Evolutionary conservation across 1,140 invertebrate species (phyloP).

Genomic region (Drosophila tsacasi): DNA sequence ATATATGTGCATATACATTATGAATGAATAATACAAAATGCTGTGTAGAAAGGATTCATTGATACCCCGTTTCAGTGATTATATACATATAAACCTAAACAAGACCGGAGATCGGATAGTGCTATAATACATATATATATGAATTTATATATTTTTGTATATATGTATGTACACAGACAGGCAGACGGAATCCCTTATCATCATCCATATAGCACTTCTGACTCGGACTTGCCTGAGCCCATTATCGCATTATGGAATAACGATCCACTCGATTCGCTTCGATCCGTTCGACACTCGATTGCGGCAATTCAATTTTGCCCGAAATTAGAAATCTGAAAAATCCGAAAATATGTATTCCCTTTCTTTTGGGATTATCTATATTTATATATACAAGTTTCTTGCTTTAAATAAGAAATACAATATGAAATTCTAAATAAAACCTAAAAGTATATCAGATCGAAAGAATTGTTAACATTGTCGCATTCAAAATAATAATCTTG

Average conservation of each 20-base stretch:
- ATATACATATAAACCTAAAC: background rate
- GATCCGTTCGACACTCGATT: constrained; percentile 31
- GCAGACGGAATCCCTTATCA: constrained; percentile 15
- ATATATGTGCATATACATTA: background rate
- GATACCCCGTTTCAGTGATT: background rate
- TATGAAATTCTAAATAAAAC: too few species aligned
- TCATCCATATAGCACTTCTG: constrained; percentile 13
- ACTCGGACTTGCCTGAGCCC: constrained; percentile 11
- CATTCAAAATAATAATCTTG: too few species aligned
- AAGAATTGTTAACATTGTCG: too few species aligned
- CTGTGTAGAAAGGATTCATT: constrained; percentile 6
- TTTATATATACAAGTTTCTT: too few species aligned
- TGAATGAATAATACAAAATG: background rate
- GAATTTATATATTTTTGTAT: background rate
- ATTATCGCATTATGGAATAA: constrained; percentile 21
- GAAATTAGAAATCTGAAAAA: background rate
- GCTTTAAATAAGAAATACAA: too few species aligned
- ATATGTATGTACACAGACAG: background rate
- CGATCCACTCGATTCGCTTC: constrained; percentile 21
- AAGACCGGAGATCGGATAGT: background rate
- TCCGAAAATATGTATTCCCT: background rate
- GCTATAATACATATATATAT: background rate
- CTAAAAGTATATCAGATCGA: too few species aligned
- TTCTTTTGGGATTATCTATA: background rate
- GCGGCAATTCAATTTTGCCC: constrained; percentile 28